These are phyloP conservation scores for Penelope pileata DNA, from an alignment of 2,113 vertebrate species.

Conservation along the genomic window DNA sequence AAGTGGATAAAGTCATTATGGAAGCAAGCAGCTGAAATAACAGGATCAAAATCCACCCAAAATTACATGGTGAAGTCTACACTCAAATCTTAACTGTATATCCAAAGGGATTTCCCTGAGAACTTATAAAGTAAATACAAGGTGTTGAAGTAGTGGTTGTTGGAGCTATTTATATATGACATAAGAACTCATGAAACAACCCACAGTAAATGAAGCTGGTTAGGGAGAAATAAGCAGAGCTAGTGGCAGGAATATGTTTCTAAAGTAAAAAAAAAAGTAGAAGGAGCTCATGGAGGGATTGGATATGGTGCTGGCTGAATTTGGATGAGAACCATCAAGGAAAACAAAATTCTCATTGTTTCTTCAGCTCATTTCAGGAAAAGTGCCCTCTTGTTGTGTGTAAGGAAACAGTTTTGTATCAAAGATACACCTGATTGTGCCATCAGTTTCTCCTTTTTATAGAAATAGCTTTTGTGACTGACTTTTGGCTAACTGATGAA, in stretches of 20 bases:
- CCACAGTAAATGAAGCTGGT: not conserved
- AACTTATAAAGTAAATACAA: not conserved
- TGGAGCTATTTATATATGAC: not conserved
- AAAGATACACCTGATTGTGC: not conserved
- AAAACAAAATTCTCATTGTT: not conserved
- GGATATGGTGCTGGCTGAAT: not conserved
- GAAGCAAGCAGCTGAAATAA: not conserved
- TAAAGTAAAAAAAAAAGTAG: not conserved
- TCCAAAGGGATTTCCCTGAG: not conserved
- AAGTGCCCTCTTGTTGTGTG: not conserved
- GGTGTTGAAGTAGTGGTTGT: not conserved
- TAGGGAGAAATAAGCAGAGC: not conserved
- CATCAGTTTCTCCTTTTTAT: not conserved
- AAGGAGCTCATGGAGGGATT: not conserved
- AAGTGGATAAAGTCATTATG: not conserved
- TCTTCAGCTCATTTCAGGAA: not conserved
- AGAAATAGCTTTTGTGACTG: not conserved
- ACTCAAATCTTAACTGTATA: not conserved
- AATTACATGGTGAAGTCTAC: not conserved
- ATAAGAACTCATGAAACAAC: not conserved
- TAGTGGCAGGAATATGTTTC: not conserved
- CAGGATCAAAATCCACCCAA: fast-evolving
- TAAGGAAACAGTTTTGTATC: not conserved
- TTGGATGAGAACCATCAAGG: not conserved
- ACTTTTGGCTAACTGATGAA: conserved; percentile 8